Conservation (phyloP, 2,797 vertebrate genomes). For the Pagetopsis macropterus region DNA sequence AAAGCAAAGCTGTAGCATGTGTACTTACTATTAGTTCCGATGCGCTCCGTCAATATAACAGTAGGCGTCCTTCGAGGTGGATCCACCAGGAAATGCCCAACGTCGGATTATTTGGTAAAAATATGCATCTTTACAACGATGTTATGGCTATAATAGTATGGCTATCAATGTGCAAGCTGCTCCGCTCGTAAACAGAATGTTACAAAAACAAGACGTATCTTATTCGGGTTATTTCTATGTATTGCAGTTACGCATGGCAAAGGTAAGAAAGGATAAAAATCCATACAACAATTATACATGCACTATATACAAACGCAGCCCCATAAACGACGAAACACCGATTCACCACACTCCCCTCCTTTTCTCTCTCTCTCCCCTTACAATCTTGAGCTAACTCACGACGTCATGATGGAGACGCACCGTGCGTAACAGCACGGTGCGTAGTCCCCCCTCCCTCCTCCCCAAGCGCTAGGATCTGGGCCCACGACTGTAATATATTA, state of each 20-base stretch:
- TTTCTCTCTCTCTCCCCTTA: conserved; percentile 57
- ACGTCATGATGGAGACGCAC: conserved; percentile 82
- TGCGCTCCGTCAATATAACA: conserved; percentile 62
- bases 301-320: conserved; percentile 74
- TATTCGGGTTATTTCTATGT: conserved; percentile 29
- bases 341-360: conserved; percentile 75
- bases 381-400: conserved; percentile 79
- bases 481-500: conserved; percentile 40
- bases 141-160: conserved; percentile 68
- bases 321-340: conserved; percentile 69
- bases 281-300: conserved; percentile 57
- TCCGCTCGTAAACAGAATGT: conserved; percentile 56
- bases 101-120: conserved; percentile 69
- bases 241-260: conserved; percentile 52
- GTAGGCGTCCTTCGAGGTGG: conserved; percentile 68
- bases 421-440: conserved; percentile 67
- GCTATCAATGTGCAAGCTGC: conserved; percentile 63
- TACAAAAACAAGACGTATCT: conserved; percentile 39
- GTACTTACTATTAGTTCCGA: conserved; percentile 78
- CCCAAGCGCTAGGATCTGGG: conserved; percentile 25
- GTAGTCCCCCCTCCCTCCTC: not conserved
- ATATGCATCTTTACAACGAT: conserved; percentile 65
- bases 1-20: conserved; percentile 64
- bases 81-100: conserved; percentile 58
- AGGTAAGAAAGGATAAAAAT: conserved; percentile 58